Percentiles rank a stretch among this genome's conserved stretches.
Evolutionary conservation across 2,888 invertebrate species (phyloP).

Genomic region (Caenorhabditis wallacei): DNA sequence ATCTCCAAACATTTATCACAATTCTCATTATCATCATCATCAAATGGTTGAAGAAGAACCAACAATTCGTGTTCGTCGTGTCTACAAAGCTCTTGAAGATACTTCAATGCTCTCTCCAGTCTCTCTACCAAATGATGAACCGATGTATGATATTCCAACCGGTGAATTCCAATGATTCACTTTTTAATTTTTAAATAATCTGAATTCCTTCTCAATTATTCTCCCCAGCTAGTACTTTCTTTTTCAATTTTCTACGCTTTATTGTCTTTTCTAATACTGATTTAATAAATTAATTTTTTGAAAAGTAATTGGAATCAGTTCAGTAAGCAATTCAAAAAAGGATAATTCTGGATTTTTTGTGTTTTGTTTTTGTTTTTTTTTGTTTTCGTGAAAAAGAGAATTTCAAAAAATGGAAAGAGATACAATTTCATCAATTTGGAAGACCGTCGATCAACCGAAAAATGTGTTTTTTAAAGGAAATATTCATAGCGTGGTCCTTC

Average conservation of each 20-base stretch:
- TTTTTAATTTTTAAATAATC: neutral
- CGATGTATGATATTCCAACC: conserved; percentile 43
- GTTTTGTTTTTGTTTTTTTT: conserved; percentile 6
- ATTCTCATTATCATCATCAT: conserved; percentile 42
- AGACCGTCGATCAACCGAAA: neutral
- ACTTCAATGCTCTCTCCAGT: conserved; percentile 56
- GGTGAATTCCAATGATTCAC: conserved; percentile 20
- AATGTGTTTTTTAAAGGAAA: conserved; percentile 1
- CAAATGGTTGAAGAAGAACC: conserved; percentile 31
- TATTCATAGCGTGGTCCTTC: neutral
- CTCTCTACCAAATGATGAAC: conserved; percentile 37
- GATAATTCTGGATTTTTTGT: neutral
- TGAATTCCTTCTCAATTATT: neutral
- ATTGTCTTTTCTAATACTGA: neutral
- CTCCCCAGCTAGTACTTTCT: conserved; percentile 12
- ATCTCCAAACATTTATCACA: conserved; percentile 27
- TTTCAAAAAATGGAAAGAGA: neutral
- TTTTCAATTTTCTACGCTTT: neutral
- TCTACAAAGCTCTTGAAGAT: conserved; percentile 54
- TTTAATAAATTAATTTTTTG: conserved; percentile 5
- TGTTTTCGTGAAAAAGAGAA: neutral
- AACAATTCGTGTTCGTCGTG: conserved; percentile 47
- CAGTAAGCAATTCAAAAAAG: too few relatives aligned
- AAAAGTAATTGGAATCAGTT: too few relatives aligned
- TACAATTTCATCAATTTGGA: conserved; percentile 16